These are phyloP conservation scores for Uria lomvia DNA, from an alignment of 2,113 vertebrate genomes.

Conservation along the genomic window DNA sequence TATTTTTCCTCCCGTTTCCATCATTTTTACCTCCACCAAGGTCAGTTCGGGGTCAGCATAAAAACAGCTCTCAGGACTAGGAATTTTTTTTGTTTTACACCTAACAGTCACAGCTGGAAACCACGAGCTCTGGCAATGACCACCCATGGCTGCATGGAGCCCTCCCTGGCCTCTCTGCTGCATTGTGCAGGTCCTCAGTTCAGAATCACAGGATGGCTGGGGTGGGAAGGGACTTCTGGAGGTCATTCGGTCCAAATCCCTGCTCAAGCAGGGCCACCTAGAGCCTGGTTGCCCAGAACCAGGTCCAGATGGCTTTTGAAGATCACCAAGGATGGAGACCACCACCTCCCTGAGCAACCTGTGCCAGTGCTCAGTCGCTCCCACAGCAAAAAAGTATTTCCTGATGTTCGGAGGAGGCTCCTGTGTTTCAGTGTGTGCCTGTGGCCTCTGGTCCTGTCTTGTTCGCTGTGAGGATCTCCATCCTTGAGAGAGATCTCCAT, in stretches of 20 bases:
- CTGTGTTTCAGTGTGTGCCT: not conserved
- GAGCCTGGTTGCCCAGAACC: not conserved
- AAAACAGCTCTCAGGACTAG: not conserved
- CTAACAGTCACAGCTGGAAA: not conserved
- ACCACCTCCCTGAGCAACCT: not conserved
- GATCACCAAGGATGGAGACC: not conserved
- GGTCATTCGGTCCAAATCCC: not conserved
- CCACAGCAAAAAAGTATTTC: not conserved
- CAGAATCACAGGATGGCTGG: not conserved
- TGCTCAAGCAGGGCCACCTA: not conserved
- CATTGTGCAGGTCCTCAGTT: not conserved
- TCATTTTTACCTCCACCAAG: not conserved
- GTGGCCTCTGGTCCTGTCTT: not conserved
- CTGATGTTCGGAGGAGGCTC: not conserved
- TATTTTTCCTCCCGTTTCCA: not conserved
- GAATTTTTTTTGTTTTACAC: not conserved
- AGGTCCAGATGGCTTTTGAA: not conserved
- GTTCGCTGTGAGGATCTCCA: not conserved
- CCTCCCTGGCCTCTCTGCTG: not conserved
- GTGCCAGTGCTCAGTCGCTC: not conserved
- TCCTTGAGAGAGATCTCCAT: not conserved
- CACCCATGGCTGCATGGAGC: accelerated
- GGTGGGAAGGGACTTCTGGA: not conserved
- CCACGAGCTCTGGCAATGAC: accelerated
- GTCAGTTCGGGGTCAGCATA: not conserved